These are phyloP conservation scores for Drosophila mimica DNA, from an alignment of 2,888 invertebrate genomes.

Conservation along the genomic window DNA sequence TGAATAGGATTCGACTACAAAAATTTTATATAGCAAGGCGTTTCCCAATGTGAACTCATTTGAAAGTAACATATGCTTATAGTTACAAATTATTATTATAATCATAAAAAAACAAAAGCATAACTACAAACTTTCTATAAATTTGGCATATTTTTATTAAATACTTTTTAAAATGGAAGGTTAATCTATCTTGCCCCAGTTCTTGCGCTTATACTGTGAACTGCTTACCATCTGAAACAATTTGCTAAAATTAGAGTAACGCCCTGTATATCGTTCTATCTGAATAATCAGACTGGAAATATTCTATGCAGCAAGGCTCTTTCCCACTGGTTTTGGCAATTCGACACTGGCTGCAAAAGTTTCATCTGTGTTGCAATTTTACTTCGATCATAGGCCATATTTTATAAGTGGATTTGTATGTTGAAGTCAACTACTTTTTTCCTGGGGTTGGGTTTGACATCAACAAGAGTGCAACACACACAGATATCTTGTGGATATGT, in stretches of 20 bases:
- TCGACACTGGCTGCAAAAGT: background rate
- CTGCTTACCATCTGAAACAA: background rate
- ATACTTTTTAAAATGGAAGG: background rate
- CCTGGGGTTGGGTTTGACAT: conserved; percentile 3
- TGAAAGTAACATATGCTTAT: background rate
- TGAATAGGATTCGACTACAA: background rate
- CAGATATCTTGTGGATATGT: conserved; percentile 12
- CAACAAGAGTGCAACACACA: background rate
- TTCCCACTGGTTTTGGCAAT: background rate
- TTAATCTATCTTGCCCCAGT: background rate
- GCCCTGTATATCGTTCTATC: rapidly evolving
- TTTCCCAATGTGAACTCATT: background rate
- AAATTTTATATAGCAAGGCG: background rate
- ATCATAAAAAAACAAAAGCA: too few relatives aligned
- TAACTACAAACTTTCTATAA: background rate
- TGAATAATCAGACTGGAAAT: background rate
- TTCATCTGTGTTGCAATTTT: background rate
- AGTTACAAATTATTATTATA: background rate
- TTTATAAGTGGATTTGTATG: background rate
- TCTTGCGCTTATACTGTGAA: background rate
- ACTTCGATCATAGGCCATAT: background rate
- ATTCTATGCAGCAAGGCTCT: background rate
- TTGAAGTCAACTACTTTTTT: background rate
- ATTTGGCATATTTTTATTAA: background rate
- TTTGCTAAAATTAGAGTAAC: background rate